Base-by-base conservation (phyloP, 2,888 invertebrate genomes). In the Pinctada fucata region DNA sequence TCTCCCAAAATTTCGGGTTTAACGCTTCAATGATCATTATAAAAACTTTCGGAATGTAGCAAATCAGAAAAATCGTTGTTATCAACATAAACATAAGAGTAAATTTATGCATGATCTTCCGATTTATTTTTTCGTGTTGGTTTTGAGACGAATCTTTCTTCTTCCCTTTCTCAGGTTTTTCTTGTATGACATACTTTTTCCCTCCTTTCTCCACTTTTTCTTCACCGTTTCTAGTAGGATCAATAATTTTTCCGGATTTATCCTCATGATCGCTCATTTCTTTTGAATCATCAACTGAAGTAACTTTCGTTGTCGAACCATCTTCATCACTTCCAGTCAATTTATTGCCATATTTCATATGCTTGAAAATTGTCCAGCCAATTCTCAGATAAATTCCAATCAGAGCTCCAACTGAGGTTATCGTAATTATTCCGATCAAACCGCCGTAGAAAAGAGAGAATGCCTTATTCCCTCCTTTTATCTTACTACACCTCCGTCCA, bases 81-180 rank as follows among this genome's bases (percentile, higher is more conserved):
- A 31, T 79, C 2, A 79, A 6, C 76, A 79, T 76, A 49, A 76
- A 79, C 69, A 79, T 79, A 10, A 80, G n/a, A 13, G 75, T 67
- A 31, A 75, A 75, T 71, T 79, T 79, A 51, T 79, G 49, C 10
- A 79, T 71, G 10, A 78, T 16, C 63, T 47, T 51, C 48, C n/a
- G 47, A 51, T 78, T 78, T 31, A 45, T 16, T 63, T 72, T 72
- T 47, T 45, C 64, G 10, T 63, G 5, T 31, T 31, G 31, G 31
- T 31, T 31, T 31, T 31, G 31, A 31, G 31, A 31, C 31, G 31
- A 31, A 31, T 31, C 31, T 31, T 31, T 31, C 31, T 31, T 31
- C 31, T 31, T 31, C 31, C 31, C 31, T 31, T 31, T 31, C 31
- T 31, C 31, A 31, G 31, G 31, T 31, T 31, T 31, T 31, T 31